Evolutionary conservation across 2,888 invertebrate species (phyloP).

Genomic region (Thereva nobilitata): DNA sequence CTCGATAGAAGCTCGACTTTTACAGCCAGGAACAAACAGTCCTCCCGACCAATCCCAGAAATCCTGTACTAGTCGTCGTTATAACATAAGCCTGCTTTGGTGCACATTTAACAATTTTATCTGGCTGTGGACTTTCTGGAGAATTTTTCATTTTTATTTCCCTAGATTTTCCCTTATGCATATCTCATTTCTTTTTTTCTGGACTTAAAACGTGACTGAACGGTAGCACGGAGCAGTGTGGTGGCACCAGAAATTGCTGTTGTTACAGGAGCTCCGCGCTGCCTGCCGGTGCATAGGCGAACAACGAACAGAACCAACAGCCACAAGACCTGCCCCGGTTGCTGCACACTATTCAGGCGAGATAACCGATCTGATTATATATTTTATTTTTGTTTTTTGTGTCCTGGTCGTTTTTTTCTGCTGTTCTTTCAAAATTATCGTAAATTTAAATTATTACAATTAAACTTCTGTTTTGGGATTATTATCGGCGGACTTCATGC

Average conservation of each 20-base stretch:
- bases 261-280: background rate
- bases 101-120: background rate
- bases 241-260: conserved; percentile 25
- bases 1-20: no score
- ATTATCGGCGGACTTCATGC: conserved; percentile 28
- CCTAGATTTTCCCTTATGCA: background rate
- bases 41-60: no score
- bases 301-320: background rate
- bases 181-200: conserved; percentile 9
- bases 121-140: background rate
- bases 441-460: conserved; percentile 36
- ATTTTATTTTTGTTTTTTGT: no score
- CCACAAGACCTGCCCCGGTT: conserved; percentile 4
- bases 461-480: conserved; percentile 34
- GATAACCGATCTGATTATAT: conserved; percentile 31
- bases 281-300: conserved; percentile 2
- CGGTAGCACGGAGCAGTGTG: conserved; percentile 26
- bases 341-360: background rate
- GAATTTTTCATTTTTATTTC: conserved; percentile 1
- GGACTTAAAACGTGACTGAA: conserved; percentile 27
- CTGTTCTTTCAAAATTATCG: conserved; percentile 9
- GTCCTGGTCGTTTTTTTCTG: no score
- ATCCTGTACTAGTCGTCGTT: no score
- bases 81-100: no score
- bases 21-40: no score